Evolutionary conservation across 2,797 vertebrate species (phyloP).

Genomic region (Sebastes itinus): DNA sequence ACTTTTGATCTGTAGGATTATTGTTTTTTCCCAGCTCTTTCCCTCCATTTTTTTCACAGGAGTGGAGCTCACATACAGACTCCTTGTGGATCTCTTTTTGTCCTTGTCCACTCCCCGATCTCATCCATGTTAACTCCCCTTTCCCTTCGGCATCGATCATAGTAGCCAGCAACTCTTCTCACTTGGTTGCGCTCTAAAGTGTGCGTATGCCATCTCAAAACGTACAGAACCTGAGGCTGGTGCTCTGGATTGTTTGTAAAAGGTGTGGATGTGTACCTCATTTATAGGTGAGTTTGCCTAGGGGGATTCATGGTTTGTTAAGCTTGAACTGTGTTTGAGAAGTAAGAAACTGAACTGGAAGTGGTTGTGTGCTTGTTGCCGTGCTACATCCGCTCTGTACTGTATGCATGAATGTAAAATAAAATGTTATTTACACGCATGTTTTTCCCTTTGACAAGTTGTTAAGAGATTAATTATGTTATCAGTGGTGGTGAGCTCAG

Average conservation of each 20-base stretch:
- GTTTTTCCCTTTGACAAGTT: background rate
- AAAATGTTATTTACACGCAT: background rate
- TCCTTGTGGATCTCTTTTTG: background rate
- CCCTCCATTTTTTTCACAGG: conserved; percentile 20
- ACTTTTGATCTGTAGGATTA: conserved; percentile 68
- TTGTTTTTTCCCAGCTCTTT: conserved; percentile 43
- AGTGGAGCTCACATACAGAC: background rate
- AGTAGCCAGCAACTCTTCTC: background rate
- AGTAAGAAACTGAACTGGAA: background rate
- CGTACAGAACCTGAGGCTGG: background rate
- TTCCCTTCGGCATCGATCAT: background rate
- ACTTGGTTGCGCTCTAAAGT: background rate
- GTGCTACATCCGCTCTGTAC: too few species aligned
- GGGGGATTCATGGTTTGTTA: background rate
- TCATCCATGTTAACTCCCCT: background rate
- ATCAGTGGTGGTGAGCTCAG: background rate
- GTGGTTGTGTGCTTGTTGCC: background rate
- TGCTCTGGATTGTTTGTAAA: background rate
- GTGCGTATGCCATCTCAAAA: background rate
- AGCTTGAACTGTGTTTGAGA: background rate
- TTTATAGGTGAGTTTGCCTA: conserved; percentile 11
- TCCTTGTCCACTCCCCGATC: background rate
- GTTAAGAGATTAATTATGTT: background rate
- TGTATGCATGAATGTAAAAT: background rate
- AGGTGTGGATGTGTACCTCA: background rate